phyloP scores from a whole-genome alignment of 2,113 vertebrate species.

The Lepidothrix coronata region DNA sequence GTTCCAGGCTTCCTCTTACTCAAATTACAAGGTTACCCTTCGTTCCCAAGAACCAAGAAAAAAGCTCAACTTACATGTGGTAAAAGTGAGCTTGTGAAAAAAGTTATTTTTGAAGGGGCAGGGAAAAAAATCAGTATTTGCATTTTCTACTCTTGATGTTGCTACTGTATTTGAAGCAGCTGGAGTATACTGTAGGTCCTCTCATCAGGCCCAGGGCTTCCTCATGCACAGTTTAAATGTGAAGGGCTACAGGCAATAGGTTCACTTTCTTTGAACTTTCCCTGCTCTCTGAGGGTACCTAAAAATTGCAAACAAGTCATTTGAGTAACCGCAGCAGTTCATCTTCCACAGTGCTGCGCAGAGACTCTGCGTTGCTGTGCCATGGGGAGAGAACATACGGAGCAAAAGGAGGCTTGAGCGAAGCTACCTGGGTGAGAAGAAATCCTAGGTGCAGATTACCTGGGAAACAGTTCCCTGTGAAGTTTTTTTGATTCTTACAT shows the following conservation, averaged over 20 bases:
- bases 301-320: background rate
- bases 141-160: background rate
- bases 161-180: constrained; percentile 1
- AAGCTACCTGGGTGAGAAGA: background rate
- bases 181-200: background rate
- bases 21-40: constrained; percentile 41
- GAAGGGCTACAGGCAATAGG: background rate
- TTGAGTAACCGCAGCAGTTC: background rate
- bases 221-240: accelerated
- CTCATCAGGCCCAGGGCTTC: background rate
- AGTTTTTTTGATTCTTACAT: background rate
- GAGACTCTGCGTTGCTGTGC: background rate
- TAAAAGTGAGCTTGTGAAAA: background rate
- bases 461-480: background rate
- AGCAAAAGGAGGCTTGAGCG: accelerated
- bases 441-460: background rate
- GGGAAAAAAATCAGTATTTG: background rate
- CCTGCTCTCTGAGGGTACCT: background rate
- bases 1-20: constrained; percentile 24
- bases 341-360: background rate
- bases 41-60: background rate
- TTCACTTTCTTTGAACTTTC: background rate
- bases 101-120: constrained; percentile 13
- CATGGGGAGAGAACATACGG: accelerated
- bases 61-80: background rate